Evolutionary conservation across 2,113 vertebrate genomes (phyloP), one percentile per base, ranked within the genome.

Genomic region (Microcebus tavaratra): DNA sequence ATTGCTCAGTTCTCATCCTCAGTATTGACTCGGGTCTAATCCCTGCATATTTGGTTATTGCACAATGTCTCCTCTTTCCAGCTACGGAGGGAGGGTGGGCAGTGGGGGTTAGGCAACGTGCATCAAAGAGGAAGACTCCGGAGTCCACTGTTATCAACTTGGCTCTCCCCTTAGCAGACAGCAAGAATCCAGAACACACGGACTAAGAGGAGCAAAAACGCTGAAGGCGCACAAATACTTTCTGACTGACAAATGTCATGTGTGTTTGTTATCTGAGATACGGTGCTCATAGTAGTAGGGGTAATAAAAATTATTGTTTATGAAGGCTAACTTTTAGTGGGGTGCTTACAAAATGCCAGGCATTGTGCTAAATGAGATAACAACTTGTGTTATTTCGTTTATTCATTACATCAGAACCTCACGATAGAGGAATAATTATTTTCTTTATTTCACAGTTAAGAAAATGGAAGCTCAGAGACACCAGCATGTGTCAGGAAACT

Each of bases 231-330:
- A 29, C 61, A 39, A 8, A 59, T 31, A 34, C n/a, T 6, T 45
- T 65, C 45, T 11, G 82, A n/a, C 17, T 21, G 67, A 29, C 29
- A 23, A 15, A 6, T 29, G n/a, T 17, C 12, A 84, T 3, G 6
- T 6, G 21, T 42, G 13, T 91, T 45, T n/a, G 34, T 42, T 31
- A 36, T 34, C 83, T 65, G 72, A 89, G 36, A 34, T 27, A 8
- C 0, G 27, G 5, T 20, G 11, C 31, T 76, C 14, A 15, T 8
- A 23, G 25, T 3, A 23, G 25, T 3, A 34, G 67, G 76, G n/a
- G 9, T 2, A 45, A 91, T 25, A 21, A 4, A 31, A 85, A 15
- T 5, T 42, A 13, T 20, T 83, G 31, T 50, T 31, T 6, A 36
- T 5, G 67, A 48, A 73, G 29, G 36, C 34, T 21, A 34, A 45